Conservation (phyloP, 2,888 invertebrate species). For the Marronus borbonicus region DNA sequence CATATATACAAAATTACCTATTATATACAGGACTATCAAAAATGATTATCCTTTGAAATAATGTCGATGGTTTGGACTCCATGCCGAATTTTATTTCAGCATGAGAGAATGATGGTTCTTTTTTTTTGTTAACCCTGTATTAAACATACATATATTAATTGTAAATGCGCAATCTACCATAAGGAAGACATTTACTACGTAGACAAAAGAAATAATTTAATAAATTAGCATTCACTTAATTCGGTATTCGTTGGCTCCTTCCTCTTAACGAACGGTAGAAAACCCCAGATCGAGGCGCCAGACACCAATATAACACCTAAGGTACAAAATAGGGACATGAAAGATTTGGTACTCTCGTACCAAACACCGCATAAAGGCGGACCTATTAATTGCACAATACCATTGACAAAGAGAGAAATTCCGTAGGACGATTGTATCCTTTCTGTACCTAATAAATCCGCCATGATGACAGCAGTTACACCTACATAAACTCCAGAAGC, state of each 20-base stretch:
- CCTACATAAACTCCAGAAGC: constrained; percentile 90
- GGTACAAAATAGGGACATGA: constrained; percentile 81
- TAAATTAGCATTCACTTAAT: constrained; percentile 48
- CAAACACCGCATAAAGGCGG: constrained; percentile 88
- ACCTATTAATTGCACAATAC: constrained; percentile 85
- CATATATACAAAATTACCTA: constrained; percentile 36
- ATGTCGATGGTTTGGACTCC: not conserved
- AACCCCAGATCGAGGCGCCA: constrained; percentile 83
- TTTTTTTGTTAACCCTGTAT: constrained; percentile 35
- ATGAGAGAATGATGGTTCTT: not conserved
- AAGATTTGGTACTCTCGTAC: constrained; percentile 76
- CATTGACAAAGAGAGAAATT: constrained; percentile 88
- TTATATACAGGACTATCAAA: constrained; percentile 31
- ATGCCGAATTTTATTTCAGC: constrained; percentile 7
- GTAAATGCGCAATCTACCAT: constrained; percentile 32
- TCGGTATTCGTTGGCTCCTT: constrained; percentile 57
- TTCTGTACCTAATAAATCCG: constrained; percentile 88
- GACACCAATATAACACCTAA: constrained; percentile 81
- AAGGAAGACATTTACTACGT: constrained; percentile 47
- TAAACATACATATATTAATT: constrained; percentile 26
- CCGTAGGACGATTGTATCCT: constrained; percentile 90
- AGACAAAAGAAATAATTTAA: constrained; percentile 17
- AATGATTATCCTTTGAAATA: constrained; percentile 7
- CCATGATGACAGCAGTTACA: constrained; percentile 90
- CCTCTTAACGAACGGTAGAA: constrained; percentile 80